Conservation (phyloP, 2,113 vertebrate genomes). For the Collichthys lucidus region DNA sequence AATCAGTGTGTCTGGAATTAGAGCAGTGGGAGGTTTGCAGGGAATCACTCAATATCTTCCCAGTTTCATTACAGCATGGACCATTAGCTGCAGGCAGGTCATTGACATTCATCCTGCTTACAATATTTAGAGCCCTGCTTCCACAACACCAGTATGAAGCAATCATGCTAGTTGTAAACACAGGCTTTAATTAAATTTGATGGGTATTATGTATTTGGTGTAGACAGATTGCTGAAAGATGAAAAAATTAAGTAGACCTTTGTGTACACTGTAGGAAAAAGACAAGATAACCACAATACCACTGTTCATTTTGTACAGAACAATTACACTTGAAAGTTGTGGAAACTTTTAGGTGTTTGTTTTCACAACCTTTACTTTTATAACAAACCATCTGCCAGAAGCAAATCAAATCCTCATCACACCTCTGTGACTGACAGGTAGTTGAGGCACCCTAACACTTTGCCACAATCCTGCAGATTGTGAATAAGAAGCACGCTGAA, state of each 20-base stretch:
- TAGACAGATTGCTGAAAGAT: constrained; percentile 1
- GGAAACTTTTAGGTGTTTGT: constrained; percentile 17
- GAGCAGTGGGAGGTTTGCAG: constrained; percentile 41
- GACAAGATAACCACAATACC: not conserved
- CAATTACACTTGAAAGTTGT: not conserved
- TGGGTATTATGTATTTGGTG: constrained; percentile 11
- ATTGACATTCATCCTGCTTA: constrained; percentile 42
- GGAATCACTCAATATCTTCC: constrained; percentile 50
- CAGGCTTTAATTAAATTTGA: constrained; percentile 39
- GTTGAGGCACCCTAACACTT: constrained; percentile 23
- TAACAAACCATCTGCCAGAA: constrained; percentile 18
- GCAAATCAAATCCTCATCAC: constrained; percentile 22
- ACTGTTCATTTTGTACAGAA: not conserved
- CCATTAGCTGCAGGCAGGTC: constrained; percentile 58
- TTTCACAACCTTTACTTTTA: not conserved
- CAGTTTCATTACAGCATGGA: constrained; percentile 59
- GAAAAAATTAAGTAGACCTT: constrained; percentile 22
- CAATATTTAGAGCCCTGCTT: constrained; percentile 36
- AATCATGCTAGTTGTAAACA: constrained; percentile 60
- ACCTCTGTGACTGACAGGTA: constrained; percentile 32
- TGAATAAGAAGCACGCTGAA: constrained; percentile 35
- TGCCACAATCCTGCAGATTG: constrained; percentile 19
- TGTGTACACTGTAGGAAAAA: not conserved
- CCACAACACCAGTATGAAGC: constrained; percentile 25
- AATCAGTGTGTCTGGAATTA: constrained; percentile 52